Conservation (phyloP, 2,113 vertebrate species). For the Erinaceus europaeus region DNA sequence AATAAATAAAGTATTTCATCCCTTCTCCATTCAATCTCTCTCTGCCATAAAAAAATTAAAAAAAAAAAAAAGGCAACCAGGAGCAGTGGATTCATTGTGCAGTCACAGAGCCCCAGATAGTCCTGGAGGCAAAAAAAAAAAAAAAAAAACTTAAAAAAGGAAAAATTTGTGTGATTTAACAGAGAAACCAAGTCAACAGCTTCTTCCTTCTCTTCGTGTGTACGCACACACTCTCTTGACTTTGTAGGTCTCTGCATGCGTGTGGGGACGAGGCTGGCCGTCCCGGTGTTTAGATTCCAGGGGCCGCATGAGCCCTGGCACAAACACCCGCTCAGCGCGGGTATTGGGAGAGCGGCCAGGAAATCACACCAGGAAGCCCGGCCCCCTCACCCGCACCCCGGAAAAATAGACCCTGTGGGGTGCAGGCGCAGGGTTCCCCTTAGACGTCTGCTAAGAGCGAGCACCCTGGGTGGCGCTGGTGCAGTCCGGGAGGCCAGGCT, state of each 20-base stretch:
- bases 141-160: too few species aligned
- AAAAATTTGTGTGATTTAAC: not conserved
- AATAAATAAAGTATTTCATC: too few species aligned
- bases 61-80: too few species aligned
- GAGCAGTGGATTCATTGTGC: too few species aligned
- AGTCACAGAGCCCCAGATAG: too few species aligned
- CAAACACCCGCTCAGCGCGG: slow-evolving; percentile 29
- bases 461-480: not conserved
- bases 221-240: too few species aligned
- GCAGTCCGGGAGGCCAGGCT: not conserved
- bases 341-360: slow-evolving; percentile 50
- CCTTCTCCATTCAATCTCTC: too few species aligned
- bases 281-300: slow-evolving; percentile 43
- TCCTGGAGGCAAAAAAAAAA: too few species aligned
- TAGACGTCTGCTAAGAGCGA: too few species aligned
- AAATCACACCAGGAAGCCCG: not conserved
- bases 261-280: too few species aligned
- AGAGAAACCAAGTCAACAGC: not conserved
- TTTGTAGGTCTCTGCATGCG: not conserved
- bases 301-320: not conserved
- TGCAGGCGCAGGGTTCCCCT: not conserved
- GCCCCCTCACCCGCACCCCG: not conserved
- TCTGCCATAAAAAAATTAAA: too few species aligned
- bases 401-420: not conserved
- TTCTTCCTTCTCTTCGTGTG: fast-evolving